Percentiles rank a stretch among this genome's conserved stretches.
Evolutionary conservation across 2,797 vertebrate genomes (phyloP).

Genomic region (Triplophysa bombifrons): DNA sequence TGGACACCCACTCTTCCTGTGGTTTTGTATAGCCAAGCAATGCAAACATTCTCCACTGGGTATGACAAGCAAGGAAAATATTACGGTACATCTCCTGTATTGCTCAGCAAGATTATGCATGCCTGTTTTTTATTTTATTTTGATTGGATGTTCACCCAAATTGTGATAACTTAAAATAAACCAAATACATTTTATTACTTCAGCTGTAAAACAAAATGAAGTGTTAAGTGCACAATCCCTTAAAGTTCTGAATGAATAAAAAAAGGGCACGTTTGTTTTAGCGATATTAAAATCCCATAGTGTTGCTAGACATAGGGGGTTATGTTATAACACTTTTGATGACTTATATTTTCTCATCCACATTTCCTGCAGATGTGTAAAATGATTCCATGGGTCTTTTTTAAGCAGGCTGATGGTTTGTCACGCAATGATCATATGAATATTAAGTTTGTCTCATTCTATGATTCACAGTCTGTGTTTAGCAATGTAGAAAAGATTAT

Average conservation of each 20-base stretch:
- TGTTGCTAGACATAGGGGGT: neutral
- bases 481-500: neutral
- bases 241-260: neutral
- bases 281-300: neutral
- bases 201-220: slow-evolving; percentile 32
- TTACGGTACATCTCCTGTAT: slow-evolving; percentile 46
- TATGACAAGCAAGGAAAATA: slow-evolving; percentile 49
- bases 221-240: slow-evolving; percentile 31
- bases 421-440: slow-evolving; percentile 32
- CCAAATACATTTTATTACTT: slow-evolving; percentile 7
- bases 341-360: neutral
- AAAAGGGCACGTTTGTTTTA: neutral
- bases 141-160: neutral
- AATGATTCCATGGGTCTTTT: neutral
- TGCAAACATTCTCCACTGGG: slow-evolving; percentile 62
- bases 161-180: neutral
- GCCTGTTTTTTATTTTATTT: neutral
- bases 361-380: neutral
- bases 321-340: neutral
- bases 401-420: slow-evolving; percentile 5
- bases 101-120: slow-evolving; percentile 36
- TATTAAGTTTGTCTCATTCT: neutral
- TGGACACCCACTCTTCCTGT: slow-evolving; percentile 83
- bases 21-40: slow-evolving; percentile 70
- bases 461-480: slow-evolving; percentile 17